Conservation (phyloP, 2,888 invertebrate species). For the Chloroclysta siterata region DNA sequence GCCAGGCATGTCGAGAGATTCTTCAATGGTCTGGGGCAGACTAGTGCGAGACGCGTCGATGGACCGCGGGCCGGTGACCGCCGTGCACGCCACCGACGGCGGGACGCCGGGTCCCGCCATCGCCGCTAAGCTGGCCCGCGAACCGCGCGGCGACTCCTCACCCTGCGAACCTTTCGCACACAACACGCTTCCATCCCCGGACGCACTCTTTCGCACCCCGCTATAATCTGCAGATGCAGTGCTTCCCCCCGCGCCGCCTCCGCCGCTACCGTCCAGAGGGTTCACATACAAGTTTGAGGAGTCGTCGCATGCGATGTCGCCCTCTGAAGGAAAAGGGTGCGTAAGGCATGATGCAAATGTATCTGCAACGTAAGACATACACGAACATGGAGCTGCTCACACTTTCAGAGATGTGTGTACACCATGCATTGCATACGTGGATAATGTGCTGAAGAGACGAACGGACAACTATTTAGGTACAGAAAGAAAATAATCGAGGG, state of each 20-base stretch:
- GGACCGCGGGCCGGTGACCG: slow-evolving; percentile 42
- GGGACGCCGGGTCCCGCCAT: slow-evolving; percentile 45
- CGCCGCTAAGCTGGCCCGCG: slow-evolving; percentile 75
- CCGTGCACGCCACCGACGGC: slow-evolving; percentile 43
- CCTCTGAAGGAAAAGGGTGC: slow-evolving; percentile 96
- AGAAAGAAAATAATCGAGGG: slow-evolving; percentile 16
- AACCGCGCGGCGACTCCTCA: slow-evolving; percentile 78
- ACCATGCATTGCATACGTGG: slow-evolving; percentile 31
- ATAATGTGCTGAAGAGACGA: slow-evolving; percentile 37
- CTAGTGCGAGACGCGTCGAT: slow-evolving; percentile 76
- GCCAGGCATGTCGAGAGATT: slow-evolving; percentile 52
- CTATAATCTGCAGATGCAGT: slow-evolving; percentile 72
- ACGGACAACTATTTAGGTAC: slow-evolving; percentile 5
- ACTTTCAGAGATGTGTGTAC: slow-evolving; percentile 47
- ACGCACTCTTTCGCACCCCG: slow-evolving; percentile 91
- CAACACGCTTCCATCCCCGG: slow-evolving; percentile 90
- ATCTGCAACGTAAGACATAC: slow-evolving; percentile 90
- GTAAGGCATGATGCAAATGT: slow-evolving; percentile 98
- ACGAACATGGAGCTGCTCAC: slow-evolving; percentile 77
- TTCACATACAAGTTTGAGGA: slow-evolving; percentile 95
- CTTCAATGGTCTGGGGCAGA: slow-evolving; percentile 71
- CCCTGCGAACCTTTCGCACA: slow-evolving; percentile 86
- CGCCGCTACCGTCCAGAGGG: slow-evolving; percentile 90
- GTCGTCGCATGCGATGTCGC: slow-evolving; percentile 89
- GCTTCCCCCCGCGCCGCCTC: slow-evolving; percentile 66